Conservation (phyloP, 2,888 invertebrate species). For the Zele albiditarsus region DNA sequence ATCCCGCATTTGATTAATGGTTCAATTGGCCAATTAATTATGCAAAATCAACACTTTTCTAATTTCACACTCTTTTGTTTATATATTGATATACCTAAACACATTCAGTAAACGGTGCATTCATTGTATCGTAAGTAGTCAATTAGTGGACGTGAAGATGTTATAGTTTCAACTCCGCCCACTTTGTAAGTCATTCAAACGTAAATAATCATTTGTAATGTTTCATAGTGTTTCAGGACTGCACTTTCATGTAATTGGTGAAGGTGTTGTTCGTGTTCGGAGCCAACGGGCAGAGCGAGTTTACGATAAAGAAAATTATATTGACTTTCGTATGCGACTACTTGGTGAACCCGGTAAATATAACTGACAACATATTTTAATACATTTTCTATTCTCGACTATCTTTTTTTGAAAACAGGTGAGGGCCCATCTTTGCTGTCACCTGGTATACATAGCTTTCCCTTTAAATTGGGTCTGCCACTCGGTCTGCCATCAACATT, state of each 20-base stretch:
- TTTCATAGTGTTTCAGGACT: slow-evolving; percentile 78
- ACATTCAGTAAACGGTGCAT: not conserved
- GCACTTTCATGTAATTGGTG: slow-evolving; percentile 95
- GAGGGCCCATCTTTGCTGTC: slow-evolving; percentile 89
- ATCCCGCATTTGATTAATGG: not conserved
- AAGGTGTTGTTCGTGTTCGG: slow-evolving; percentile 91
- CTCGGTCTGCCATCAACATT: slow-evolving; percentile 94
- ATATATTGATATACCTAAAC: not conserved
- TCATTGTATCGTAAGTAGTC: not conserved
- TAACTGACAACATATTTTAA: not conserved
- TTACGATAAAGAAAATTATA: slow-evolving; percentile 94
- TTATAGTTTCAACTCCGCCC: not conserved
- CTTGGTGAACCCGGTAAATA: slow-evolving; percentile 87
- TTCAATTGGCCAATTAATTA: not conserved
- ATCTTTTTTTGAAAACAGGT: slow-evolving; percentile 74
- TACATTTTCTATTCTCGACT: no score
- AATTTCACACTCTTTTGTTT: not conserved
- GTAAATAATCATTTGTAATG: not conserved
- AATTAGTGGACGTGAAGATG: not conserved
- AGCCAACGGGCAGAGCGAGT: slow-evolving; percentile 88
- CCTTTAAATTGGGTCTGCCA: slow-evolving; percentile 92
- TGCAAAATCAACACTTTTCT: slow-evolving; percentile 4
- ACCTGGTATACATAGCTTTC: slow-evolving; percentile 95
- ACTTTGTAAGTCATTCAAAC: not conserved
- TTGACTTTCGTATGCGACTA: slow-evolving; percentile 94